These are phyloP conservation scores for Pogonognathellus flavescens DNA, from an alignment of 1,140 invertebrate genomes.

Conservation along the genomic window DNA sequence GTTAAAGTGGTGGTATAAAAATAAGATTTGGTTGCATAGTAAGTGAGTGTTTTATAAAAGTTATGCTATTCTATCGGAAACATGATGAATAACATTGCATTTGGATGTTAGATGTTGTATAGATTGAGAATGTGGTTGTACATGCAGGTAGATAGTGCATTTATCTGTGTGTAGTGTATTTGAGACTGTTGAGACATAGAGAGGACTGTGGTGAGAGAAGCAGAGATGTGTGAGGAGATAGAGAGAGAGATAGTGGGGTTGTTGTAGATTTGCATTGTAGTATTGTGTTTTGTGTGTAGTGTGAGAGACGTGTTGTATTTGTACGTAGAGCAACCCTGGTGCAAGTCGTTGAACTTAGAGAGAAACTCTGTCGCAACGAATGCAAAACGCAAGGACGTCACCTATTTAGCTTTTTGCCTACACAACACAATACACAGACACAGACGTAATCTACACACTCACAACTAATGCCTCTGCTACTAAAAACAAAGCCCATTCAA, in stretches of 20 bases:
- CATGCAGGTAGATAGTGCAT: not conserved
- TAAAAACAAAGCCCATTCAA: no score
- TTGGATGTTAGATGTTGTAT: not conserved
- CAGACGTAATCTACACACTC: not conserved
- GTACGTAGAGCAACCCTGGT: slow-evolving; percentile 35
- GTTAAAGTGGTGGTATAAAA: no score
- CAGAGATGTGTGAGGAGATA: not conserved
- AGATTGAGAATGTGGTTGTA: not conserved
- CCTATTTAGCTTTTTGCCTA: slow-evolving; percentile 55
- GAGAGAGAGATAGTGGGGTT: slow-evolving; percentile 22
- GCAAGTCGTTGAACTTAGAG: slow-evolving; percentile 49
- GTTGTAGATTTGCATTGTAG: not conserved
- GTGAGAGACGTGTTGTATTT: no score
- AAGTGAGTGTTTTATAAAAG: no score
- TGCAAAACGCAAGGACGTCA: slow-evolving; percentile 60
- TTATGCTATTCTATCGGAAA: no score
- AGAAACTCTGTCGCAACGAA: slow-evolving; percentile 54
- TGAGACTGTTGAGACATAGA: not conserved
- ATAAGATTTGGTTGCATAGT: not conserved
- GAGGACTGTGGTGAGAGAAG: not conserved
- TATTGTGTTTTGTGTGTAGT: not conserved
- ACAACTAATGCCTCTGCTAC: no score
- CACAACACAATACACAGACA: not conserved
- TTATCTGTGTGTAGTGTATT: not conserved
- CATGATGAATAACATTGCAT: no score